Percentiles rank a stretch among this genome's conserved stretches.
Conservation (phyloP, 2,888 invertebrate species). For the Alsophila aescularia region DNA sequence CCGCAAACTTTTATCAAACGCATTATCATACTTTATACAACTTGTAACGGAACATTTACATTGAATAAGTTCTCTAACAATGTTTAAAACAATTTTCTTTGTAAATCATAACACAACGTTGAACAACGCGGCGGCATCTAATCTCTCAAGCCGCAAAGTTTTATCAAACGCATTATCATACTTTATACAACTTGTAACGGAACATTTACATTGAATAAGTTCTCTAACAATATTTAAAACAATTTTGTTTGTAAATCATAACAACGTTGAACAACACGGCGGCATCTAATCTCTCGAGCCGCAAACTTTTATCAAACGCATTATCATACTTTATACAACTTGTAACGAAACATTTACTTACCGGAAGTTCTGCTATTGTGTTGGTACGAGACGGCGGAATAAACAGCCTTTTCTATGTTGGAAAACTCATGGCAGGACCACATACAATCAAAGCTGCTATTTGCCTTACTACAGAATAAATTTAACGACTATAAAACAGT, state of each 20-base stretch:
- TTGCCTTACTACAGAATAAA: not conserved
- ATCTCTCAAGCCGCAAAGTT: too few relatives aligned
- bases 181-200: too few relatives aligned
- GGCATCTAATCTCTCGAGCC: slow-evolving; percentile 24
- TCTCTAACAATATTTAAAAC: not conserved
- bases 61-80: too few relatives aligned
- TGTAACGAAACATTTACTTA: slow-evolving; percentile 34
- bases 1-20: too few relatives aligned
- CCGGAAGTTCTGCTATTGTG: slow-evolving; percentile 29
- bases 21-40: too few relatives aligned
- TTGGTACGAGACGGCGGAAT: slow-evolving; percentile 15
- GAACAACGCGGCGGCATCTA: too few relatives aligned
- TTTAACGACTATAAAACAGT: too few relatives aligned
- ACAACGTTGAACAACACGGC: not conserved
- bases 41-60: too few relatives aligned
- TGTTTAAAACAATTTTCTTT: too few relatives aligned
- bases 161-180: too few relatives aligned
- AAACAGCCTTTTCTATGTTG: slow-evolving; percentile 13
- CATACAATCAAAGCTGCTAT: not conserved
- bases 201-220: too few relatives aligned
- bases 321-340: slow-evolving; percentile 39
- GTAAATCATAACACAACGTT: too few relatives aligned
- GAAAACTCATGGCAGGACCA: not conserved
- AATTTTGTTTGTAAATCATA: not conserved
- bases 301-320: slow-evolving; percentile 32